phyloP scores from a whole-genome alignment of 2,113 vertebrate species.

The Peromyscus polionotus region DNA sequence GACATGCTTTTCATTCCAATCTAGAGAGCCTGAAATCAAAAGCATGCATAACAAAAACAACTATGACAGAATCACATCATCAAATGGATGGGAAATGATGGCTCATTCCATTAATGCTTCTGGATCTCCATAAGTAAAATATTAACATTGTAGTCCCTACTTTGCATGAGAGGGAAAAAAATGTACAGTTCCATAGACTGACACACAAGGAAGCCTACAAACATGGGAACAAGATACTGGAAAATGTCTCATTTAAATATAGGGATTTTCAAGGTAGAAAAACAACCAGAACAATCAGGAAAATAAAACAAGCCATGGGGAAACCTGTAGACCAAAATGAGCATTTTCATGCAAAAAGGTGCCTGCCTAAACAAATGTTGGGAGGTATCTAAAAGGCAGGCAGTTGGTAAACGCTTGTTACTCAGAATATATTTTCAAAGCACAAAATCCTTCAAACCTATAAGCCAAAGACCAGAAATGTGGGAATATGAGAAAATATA shows the following conservation, averaged over 20 bases:
- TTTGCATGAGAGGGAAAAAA: not conserved
- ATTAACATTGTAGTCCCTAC: not conserved
- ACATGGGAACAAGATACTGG: not conserved
- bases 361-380: not conserved
- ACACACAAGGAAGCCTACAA: not conserved
- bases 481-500: not conserved
- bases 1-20: not conserved
- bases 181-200: not conserved
- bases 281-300: not conserved
- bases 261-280: conserved; percentile 2
- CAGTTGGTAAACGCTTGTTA: not conserved
- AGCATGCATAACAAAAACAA: not conserved
- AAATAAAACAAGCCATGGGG: not conserved
- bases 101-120: not conserved
- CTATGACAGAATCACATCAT: not conserved
- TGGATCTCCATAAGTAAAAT: not conserved
- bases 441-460: not conserved
- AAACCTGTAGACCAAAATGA: not conserved
- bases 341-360: not conserved
- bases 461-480: not conserved
- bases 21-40: not conserved
- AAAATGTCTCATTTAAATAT: not conserved
- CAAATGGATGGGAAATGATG: not conserved
- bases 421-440: not conserved
- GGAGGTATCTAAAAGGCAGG: not conserved